phyloP scores from a whole-genome alignment of 2,113 vertebrate genomes.

The Capricornis sumatraensis region DNA sequence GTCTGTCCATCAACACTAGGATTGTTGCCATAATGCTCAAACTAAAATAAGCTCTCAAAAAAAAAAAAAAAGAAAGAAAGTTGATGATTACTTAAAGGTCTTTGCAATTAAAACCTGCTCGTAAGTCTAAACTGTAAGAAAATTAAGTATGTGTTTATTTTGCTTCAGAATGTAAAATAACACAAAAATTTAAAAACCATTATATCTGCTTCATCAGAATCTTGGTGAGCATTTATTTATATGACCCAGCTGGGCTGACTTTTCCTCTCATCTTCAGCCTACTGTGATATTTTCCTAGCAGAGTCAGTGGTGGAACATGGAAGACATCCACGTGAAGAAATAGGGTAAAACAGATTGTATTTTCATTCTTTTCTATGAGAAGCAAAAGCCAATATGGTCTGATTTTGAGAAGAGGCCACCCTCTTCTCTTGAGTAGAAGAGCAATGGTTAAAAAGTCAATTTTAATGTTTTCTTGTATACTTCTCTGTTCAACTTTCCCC shows the following conservation, averaged over 20 bases:
- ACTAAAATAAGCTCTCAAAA: neutral
- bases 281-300: neutral
- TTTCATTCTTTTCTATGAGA: neutral
- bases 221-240: neutral
- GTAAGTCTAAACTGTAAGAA: neutral
- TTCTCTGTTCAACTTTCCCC: neutral
- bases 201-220: neutral
- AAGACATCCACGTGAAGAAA: neutral
- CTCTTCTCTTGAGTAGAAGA: neutral
- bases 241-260: neutral
- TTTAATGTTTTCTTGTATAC: neutral
- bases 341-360: neutral
- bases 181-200: neutral
- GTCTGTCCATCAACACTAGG: slow-evolving; percentile 8
- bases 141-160: neutral
- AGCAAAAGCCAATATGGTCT: neutral
- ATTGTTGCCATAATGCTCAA: neutral
- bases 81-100: neutral
- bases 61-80: neutral
- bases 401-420: neutral
- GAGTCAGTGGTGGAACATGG: neutral
- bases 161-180: neutral
- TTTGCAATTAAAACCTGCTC: neutral
- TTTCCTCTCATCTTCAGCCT: neutral
- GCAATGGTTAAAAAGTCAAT: neutral